A percentile compares a stretch with the other conserved stretches of the same genome.
Evolutionary conservation across 2,113 vertebrate genomes (phyloP).

Genomic region (Zosterops hypoxanthus): DNA sequence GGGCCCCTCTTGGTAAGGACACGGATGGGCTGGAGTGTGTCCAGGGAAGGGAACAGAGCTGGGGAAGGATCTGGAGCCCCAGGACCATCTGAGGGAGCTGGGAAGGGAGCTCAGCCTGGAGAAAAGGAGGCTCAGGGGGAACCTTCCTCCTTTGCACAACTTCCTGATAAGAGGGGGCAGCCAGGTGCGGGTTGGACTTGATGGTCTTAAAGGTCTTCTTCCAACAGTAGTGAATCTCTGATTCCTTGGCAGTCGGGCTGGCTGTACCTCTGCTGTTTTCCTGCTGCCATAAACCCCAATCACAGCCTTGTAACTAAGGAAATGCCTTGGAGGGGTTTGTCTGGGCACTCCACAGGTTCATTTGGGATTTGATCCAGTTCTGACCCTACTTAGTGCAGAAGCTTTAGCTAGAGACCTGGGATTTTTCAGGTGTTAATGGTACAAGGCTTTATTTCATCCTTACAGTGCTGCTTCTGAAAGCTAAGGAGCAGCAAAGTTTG

Average conservation of each 20-base stretch:
- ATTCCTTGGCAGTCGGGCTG: accelerated
- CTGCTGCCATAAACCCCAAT: background rate
- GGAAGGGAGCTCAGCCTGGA: background rate
- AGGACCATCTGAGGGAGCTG: background rate
- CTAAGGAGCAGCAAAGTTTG: background rate
- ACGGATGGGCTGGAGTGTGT: background rate
- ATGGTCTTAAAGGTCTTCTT: background rate
- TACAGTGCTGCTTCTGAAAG: background rate
- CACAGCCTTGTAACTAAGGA: background rate
- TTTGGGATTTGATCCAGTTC: background rate
- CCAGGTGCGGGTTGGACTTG: accelerated
- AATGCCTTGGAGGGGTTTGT: background rate
- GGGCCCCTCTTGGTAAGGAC: background rate
- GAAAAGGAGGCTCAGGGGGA: background rate
- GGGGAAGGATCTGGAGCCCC: background rate
- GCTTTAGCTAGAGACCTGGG: background rate
- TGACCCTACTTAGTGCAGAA: background rate
- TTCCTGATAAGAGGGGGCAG: background rate
- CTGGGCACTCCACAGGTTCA: background rate
- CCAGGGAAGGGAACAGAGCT: background rate
- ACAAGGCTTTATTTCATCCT: background rate
- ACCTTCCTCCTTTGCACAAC: background rate
- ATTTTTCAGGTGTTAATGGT: background rate
- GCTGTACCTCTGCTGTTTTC: background rate
- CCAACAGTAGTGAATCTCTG: background rate